Evolutionary conservation across 2,113 vertebrate genomes (phyloP), one percentile per base, ranked within the genome.

Genomic region (Podiceps cristatus): DNA sequence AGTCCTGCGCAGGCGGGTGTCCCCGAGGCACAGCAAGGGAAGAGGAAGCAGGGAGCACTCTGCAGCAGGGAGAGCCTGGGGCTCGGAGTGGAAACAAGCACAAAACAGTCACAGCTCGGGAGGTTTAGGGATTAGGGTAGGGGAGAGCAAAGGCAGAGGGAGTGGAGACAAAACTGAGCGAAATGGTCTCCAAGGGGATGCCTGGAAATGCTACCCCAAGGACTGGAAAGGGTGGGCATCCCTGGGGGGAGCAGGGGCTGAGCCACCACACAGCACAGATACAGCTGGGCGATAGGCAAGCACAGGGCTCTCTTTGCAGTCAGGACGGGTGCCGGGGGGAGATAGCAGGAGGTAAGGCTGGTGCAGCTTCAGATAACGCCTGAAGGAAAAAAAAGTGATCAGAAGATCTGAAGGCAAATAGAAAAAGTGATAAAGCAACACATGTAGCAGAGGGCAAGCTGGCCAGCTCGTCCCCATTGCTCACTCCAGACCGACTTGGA

Each of bases 361-460:
- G 33, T 63, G 27, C 74, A 60, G 84, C 60, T 87, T 95, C 69
- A 95, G 87, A 85, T 96, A 94, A 88, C 2, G 18, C 56, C 56
- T 35, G 69, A 64, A 91, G 69, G 44, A 45, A 81, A 82, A 94
- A 56, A 6, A 2, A 79, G 24, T 1, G 13, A 60, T 85, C 56
- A 67, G 68, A 66, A 76, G 84, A 89, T 87, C 62, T 28, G 77
- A 90, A 88, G 13, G 74, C 81, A 69, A 75, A 68, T 44, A 20
- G 60, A 45, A 77, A 82, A 58, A 91, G 59, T 8, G 11, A 18
- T 85, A 90, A 92, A 85, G 89, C 66, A 78, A 60, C 45, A 69
- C 28, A 58, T 0, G 0, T 59, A 75, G 56, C 2, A 0, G 59
- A 85, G 44, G 17, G 25, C 0, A 3, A 87, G 69, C n/a, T 44